A percentile compares a stretch with the other conserved stretches of the same genome.
Conservation (phyloP, 2,113 vertebrate species). For the Forbesichthys agassizii region DNA sequence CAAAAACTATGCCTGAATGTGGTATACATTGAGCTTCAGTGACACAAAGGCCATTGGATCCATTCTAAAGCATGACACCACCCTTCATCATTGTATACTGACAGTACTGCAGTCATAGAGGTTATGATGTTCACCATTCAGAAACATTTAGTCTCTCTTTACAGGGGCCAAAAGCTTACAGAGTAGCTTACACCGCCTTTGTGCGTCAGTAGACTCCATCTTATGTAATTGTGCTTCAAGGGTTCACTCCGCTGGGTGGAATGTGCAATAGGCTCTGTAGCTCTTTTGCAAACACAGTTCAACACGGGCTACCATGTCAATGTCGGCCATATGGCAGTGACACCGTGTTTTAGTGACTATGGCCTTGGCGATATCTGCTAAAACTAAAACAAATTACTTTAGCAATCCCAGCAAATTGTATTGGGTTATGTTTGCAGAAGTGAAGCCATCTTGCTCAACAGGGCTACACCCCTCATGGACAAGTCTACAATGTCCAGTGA, state of each 20-base stretch:
- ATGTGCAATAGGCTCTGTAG: conserved; percentile 67
- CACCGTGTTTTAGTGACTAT: conserved; percentile 28
- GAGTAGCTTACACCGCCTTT: background rate
- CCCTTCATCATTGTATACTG: too few species aligned
- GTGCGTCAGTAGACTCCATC: conserved; percentile 38
- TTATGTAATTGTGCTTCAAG: conserved; percentile 70
- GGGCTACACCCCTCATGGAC: conserved; percentile 66
- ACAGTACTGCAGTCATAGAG: too few species aligned
- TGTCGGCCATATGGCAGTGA: conserved; percentile 51
- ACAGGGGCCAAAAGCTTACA: too few species aligned
- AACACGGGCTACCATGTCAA: conserved; percentile 61
- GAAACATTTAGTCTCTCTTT: too few species aligned
- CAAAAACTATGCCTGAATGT: too few species aligned
- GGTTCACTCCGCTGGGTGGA: conserved; percentile 66
- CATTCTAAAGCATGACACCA: too few species aligned
- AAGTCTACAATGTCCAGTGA: background rate
- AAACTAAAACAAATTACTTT: conserved; percentile 6
- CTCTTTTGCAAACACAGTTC: conserved; percentile 62
- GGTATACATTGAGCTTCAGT: too few species aligned
- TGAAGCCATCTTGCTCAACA: conserved; percentile 69
- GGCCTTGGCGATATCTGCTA: conserved; percentile 17
- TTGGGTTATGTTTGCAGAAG: conserved; percentile 67
- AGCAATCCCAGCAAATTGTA: conserved; percentile 13
- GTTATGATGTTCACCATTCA: too few species aligned
- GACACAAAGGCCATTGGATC: too few species aligned